Conservation (phyloP, 2,113 vertebrate species). For the Cygnus atratus region DNA sequence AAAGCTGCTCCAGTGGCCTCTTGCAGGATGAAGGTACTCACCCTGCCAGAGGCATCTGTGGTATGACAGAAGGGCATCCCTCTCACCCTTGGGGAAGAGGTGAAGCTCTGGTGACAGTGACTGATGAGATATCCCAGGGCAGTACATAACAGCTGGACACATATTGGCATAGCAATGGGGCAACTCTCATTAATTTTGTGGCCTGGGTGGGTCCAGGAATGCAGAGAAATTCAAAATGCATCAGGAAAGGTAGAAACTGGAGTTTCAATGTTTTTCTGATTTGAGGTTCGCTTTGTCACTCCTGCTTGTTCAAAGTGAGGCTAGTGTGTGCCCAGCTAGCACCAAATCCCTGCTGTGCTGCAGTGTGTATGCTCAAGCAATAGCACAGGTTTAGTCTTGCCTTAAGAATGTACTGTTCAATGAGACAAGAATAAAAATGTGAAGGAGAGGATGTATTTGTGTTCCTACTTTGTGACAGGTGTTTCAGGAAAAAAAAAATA, state of each 20-base stretch:
- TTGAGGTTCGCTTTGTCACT: not conserved
- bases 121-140: not conserved
- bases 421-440: not conserved
- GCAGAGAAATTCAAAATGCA: not conserved
- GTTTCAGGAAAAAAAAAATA: not conserved
- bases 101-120: not conserved
- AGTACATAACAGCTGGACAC: not conserved
- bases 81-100: not conserved
- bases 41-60: not conserved
- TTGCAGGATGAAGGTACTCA: not conserved
- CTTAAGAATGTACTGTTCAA: not conserved
- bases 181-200: not conserved
- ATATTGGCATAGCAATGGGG: not conserved
- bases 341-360: not conserved
- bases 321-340: not conserved
- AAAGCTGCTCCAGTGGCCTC: not conserved
- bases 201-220: not conserved
- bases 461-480: not conserved
- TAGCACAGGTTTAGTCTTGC: not conserved
- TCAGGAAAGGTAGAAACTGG: not conserved
- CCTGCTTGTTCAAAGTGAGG: not conserved
- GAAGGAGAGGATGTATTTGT: not conserved
- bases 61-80: not conserved
- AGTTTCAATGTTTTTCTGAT: not conserved
- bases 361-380: not conserved